phyloP scores from a whole-genome alignment of 2,888 invertebrate genomes.

The Eugnorisma glareosa region DNA sequence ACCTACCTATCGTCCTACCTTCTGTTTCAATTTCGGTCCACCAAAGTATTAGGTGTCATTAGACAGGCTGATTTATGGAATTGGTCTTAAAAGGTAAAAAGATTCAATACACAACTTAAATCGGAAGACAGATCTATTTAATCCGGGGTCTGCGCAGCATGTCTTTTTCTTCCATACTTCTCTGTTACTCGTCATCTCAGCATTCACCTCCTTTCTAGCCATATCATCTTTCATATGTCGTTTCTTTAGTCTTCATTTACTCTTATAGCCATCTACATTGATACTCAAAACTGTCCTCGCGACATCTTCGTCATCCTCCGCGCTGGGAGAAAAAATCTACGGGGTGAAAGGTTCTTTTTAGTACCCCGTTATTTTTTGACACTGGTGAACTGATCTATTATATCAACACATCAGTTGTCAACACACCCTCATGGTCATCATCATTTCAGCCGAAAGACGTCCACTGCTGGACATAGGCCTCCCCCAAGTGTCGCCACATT shows the following conservation, averaged over 20 bases:
- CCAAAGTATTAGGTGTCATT: too few species aligned
- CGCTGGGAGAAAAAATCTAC: too few species aligned
- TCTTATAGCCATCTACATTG: background rate
- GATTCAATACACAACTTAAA: background rate
- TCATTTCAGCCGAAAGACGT: too few species aligned
- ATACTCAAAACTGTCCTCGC: background rate
- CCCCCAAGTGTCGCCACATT: too few species aligned
- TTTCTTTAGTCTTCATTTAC: background rate
- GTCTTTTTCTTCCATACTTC: background rate
- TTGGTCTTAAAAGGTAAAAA: background rate
- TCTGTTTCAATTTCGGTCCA: too few species aligned
- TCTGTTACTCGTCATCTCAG: background rate
- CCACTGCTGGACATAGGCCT: too few species aligned
- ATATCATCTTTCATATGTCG: background rate
- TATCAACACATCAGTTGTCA: too few species aligned
- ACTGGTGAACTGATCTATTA: background rate
- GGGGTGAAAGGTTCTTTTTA: background rate
- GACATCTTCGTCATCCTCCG: background rate
- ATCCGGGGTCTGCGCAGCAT: background rate
- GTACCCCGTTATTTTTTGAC: background rate
- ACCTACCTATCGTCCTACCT: too few species aligned
- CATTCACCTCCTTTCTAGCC: background rate
- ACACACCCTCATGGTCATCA: too few species aligned
- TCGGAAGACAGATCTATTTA: background rate
- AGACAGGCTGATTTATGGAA: background rate